phyloP scores from a whole-genome alignment of 2,888 invertebrate species.

The Pegoplata infirma region DNA sequence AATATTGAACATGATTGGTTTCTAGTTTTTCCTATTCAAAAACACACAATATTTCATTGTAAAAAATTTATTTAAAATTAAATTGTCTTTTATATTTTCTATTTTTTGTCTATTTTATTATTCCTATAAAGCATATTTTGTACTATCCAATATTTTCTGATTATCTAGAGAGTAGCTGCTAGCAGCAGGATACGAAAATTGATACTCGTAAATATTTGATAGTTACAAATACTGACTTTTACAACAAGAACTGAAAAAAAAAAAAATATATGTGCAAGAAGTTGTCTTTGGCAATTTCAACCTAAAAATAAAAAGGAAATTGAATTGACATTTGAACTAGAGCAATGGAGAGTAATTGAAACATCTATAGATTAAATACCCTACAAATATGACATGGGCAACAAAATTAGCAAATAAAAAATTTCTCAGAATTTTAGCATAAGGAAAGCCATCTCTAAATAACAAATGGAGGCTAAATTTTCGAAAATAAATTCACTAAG shows the following conservation, averaged over 20 bases:
- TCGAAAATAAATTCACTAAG: no score
- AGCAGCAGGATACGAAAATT: background rate
- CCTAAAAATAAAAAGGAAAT: background rate
- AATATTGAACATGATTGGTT: background rate
- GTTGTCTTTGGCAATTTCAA: no score
- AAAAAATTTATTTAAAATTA: background rate
- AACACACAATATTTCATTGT: background rate
- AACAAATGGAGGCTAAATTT: no score
- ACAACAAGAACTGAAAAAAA: background rate
- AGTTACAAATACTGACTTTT: background rate
- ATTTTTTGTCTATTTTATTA: no score
- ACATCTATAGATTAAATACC: background rate
- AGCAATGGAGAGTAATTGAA: background rate
- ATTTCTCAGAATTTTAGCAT: no score
- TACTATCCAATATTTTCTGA: background rate
- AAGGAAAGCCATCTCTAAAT: no score
- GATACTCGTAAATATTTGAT: conserved; percentile 19
- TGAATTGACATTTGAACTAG: conserved; percentile 3
- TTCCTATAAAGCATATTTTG: background rate
- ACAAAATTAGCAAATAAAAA: no score
- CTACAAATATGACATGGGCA: background rate
- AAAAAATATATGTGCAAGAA: background rate
- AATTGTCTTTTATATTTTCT: background rate
- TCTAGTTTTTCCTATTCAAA: background rate
- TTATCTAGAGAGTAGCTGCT: background rate